Percentiles rank a stretch among this genome's conserved stretches.
phyloP scores from a whole-genome alignment of 2,797 vertebrate species.

The Scolopax bukidnonensis region DNA sequence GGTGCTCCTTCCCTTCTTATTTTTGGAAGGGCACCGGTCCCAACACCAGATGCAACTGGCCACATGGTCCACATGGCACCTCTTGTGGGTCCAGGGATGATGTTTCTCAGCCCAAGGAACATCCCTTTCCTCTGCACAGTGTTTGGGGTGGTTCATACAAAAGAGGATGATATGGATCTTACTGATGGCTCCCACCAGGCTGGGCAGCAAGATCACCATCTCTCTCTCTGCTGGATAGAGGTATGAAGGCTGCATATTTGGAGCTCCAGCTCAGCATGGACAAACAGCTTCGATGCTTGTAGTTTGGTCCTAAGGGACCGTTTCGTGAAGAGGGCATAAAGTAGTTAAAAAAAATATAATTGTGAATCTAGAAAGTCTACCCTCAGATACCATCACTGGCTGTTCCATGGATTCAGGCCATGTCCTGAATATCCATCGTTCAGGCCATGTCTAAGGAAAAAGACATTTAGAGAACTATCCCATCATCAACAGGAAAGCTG shows the following conservation, averaged over 20 bases:
- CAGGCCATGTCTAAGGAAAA: neutral
- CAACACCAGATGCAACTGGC: rapidly evolving
- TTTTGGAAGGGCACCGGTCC: neutral
- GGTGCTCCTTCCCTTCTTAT: neutral
- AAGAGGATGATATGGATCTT: neutral
- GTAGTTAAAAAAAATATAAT: neutral
- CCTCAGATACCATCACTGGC: neutral
- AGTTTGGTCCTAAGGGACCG: neutral
- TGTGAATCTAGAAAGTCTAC: neutral
- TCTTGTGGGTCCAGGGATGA: neutral
- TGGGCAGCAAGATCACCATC: no score
- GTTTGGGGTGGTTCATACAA: neutral
- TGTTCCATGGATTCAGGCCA: neutral
- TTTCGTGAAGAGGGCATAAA: neutral
- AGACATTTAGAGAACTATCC: neutral
- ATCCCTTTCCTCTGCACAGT: neutral
- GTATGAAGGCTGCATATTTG: rapidly evolving
- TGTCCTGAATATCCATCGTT: neutral
- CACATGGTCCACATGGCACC: neutral
- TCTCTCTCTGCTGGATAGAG: neutral
- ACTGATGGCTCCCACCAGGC: neutral
- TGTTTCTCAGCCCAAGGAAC: rapidly evolving
- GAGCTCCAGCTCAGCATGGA: neutral
- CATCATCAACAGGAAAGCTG: neutral
- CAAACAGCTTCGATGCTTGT: neutral